Conservation (phyloP, 1,140 invertebrate genomes). For the Drosophila biarmipes region DNA sequence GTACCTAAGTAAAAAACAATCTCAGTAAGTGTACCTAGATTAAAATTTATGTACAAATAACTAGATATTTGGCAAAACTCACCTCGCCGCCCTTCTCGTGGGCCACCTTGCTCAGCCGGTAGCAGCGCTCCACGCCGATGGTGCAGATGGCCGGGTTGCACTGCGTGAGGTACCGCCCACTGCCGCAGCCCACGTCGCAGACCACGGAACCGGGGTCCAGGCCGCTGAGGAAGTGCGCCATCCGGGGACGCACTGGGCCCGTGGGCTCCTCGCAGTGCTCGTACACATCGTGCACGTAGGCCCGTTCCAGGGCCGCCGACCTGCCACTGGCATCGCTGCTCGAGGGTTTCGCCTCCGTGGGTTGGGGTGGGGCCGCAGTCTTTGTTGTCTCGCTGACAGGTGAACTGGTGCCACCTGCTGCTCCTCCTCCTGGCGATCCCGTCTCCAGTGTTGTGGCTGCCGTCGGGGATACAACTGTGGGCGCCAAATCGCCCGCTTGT, state of each 20-base stretch:
- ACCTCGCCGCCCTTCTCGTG: conserved; percentile 92
- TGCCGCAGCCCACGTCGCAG: conserved; percentile 97
- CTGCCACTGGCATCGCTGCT: conserved; percentile 83
- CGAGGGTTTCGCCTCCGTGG: conserved; percentile 40
- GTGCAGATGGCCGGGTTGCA: conserved; percentile 92
- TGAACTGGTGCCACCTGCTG: conserved; percentile 10
- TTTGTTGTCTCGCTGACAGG: conserved; percentile 42
- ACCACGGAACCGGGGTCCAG: conserved; percentile 95
- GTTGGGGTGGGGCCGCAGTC: conserved; percentile 21
- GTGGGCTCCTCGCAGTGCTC: conserved; percentile 91
- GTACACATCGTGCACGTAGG: conserved; percentile 98
- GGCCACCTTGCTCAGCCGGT: conserved; percentile 91
- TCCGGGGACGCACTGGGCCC: conserved; percentile 92
- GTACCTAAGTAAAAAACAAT: no score
- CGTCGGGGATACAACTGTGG: conserved; percentile 72
- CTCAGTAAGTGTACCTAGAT: no score
- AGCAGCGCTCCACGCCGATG: conserved; percentile 94
- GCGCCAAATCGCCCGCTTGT: conserved; percentile 66
- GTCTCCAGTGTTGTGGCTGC: conserved; percentile 33
- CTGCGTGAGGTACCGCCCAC: conserved; percentile 95
- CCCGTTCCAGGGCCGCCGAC: conserved; percentile 93
- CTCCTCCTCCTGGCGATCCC: conserved; percentile 1
- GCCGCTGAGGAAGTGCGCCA: conserved; percentile 93
- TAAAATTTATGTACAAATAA: no score
- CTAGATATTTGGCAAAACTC: conserved; percentile 51